Evolutionary conservation across 2,888 invertebrate species (phyloP).

Genomic region (Biston betularia): DNA sequence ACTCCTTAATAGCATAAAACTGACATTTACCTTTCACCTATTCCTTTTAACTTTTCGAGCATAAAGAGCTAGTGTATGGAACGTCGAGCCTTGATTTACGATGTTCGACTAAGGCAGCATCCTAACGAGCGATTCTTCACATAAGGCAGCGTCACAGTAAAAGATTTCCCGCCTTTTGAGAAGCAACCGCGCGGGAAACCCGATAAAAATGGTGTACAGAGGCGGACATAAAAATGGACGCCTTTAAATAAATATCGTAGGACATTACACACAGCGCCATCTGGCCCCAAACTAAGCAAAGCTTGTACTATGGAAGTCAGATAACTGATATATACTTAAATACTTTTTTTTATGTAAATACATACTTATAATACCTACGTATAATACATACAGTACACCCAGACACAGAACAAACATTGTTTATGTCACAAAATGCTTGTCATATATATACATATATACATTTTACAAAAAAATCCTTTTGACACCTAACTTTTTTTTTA

Average conservation of each 20-base stretch:
- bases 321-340: no score
- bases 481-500: no score
- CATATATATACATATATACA: no score
- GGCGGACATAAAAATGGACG: not conserved
- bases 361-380: no score
- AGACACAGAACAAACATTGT: no score
- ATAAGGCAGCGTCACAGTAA: conserved; percentile 2
- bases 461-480: no score
- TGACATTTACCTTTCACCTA: not conserved
- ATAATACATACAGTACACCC: no score
- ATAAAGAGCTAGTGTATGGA: not conserved
- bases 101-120: not conserved
- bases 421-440: no score
- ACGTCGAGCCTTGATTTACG: conserved; percentile 1
- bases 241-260: not conserved
- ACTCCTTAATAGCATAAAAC: not conserved
- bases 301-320: no score
- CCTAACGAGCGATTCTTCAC: not conserved
- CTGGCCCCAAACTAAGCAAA: no score
- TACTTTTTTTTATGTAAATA: no score
- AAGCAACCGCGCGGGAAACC: conserved; percentile 8
- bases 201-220: conserved; percentile 2
- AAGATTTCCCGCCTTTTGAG: conserved; percentile 2
- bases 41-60: not conserved
- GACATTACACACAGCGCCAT: no score